These are phyloP conservation scores for Drosophila sp. DNA, from an alignment of 1,140 invertebrate genomes.

Conservation along the genomic window DNA sequence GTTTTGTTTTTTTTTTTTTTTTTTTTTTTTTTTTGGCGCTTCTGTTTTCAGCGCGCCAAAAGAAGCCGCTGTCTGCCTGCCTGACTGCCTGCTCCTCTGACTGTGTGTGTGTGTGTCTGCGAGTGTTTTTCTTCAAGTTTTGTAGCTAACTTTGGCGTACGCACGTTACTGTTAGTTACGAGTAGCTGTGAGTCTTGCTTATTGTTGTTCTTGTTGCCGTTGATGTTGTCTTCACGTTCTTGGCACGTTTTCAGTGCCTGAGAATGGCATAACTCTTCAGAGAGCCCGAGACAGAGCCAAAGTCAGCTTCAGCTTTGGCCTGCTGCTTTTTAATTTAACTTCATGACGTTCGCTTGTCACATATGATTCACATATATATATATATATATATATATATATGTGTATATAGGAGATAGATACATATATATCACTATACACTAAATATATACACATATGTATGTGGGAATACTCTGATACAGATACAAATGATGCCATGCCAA, in stretches of 20 bases:
- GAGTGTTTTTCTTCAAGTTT: constrained; percentile 37
- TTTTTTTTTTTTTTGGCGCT: constrained; percentile 60
- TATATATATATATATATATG: background rate
- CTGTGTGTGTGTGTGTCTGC: constrained; percentile 14
- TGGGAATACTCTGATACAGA: constrained; percentile 19
- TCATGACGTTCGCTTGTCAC: constrained; percentile 47
- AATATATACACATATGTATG: background rate
- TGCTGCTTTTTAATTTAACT: constrained; percentile 79
- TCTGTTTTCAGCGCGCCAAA: constrained; percentile 75
- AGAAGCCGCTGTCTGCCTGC: constrained; percentile 36
- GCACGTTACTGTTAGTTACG: constrained; percentile 78
- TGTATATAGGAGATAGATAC: background rate
- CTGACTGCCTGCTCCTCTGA: background rate
- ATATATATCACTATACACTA: background rate
- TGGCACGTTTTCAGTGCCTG: constrained; percentile 54
- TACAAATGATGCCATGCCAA: constrained; percentile 4
- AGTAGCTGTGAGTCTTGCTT: constrained; percentile 37
- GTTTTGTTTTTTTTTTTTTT: constrained; percentile 14
- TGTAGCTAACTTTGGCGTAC: constrained; percentile 54
- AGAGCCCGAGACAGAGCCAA: constrained; percentile 14
- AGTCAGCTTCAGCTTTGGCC: constrained; percentile 15
- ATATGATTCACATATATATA: constrained; percentile 54
- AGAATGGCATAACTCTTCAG: constrained; percentile 60
- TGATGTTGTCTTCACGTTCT: constrained; percentile 41
- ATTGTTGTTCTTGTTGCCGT: constrained; percentile 2